Base-by-base conservation (phyloP, 2,797 vertebrate species). In the Sorex maritimensis region DNA sequence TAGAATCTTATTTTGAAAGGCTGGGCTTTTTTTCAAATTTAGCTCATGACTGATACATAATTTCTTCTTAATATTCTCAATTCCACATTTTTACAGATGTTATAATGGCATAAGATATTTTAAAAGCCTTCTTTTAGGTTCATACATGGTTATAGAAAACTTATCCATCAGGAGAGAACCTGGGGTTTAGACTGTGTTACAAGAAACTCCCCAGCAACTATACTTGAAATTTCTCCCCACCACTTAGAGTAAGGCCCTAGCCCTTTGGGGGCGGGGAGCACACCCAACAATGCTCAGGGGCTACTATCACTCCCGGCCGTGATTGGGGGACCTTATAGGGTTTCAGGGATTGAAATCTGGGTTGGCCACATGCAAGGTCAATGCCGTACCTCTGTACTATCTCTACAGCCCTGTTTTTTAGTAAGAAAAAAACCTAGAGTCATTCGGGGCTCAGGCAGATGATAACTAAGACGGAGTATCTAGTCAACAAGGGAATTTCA, bases 51-150 rank as follows among this genome's bases (percentile, higher is more conserved):
- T 67, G n/a, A 3, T 24, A 15, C 13, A 78, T 55, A 85, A 3
- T 44, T n/a, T n/a, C 81, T 85, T 63, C 19, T 10, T 58, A 73
- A 38, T 71, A 41, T 63, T 49, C 81, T 63, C 23, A 58, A 6
- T 49, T 41, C 19, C 21, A 44, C 6, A 38, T 90, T 89, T 46
- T 63, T 21, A 89, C 19, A 74, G 9, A 86, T 91, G 68, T 78
- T 28, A 15, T 1, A 5, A 2, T 49, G 19, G 1, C 6, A 44
- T 81, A 17, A 46, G 12, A 30, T 11, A 69, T 6, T 23, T 14
- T 84, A 24, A 90, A 87, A 78, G n/a, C 44, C 21, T 44, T 30
- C 41, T 49, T 61, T 63, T 41, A 65, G 17, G 2, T 44, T 19
- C 71, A n/a, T 38, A 13, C 19, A 75, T 12, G 84, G 41, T 84